A percentile compares a stretch with the other conserved stretches of the same genome.
phyloP scores from a whole-genome alignment of 2,113 vertebrate species.

The Glaucidium brasilianum region DNA sequence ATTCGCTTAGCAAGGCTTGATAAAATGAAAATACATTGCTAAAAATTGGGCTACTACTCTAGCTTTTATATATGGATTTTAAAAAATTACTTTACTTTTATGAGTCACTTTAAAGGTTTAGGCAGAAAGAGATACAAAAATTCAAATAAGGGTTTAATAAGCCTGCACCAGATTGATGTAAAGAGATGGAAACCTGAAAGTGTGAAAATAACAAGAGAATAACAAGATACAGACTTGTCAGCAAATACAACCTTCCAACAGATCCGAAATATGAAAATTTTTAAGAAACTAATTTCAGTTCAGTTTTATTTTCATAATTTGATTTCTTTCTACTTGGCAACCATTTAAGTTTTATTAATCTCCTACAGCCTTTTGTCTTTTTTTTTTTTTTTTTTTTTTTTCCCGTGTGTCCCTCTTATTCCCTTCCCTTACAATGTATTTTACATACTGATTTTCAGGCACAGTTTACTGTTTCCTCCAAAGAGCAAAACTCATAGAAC shows the following conservation, averaged over 20 bases:
- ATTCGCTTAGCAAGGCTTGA: not conserved
- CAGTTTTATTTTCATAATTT: conserved; percentile 41
- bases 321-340: conserved; percentile 13
- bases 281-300: conserved; percentile 38
- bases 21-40: conserved; percentile 58
- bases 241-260: conserved; percentile 59
- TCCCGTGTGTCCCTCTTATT: not conserved
- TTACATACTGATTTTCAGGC: conserved; percentile 58
- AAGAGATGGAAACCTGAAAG: conserved; percentile 47
- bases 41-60: not conserved
- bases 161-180: conserved; percentile 62
- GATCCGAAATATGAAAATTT: conserved; percentile 53
- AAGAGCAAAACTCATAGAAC: conserved; percentile 51
- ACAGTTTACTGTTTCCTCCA: conserved; percentile 30
- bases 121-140: conserved; percentile 42
- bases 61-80: not conserved
- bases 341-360: conserved; percentile 36
- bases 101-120: conserved; percentile 52
- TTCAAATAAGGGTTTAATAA: conserved; percentile 70
- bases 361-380: not conserved
- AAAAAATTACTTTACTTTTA: conserved; percentile 1
- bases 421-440: conserved; percentile 50
- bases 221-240: conserved; percentile 54
- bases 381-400: too few relatives aligned
- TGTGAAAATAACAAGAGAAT: conserved; percentile 59